phyloP scores from a whole-genome alignment of 2,888 invertebrate species.

The Drosophila neutralis region DNA sequence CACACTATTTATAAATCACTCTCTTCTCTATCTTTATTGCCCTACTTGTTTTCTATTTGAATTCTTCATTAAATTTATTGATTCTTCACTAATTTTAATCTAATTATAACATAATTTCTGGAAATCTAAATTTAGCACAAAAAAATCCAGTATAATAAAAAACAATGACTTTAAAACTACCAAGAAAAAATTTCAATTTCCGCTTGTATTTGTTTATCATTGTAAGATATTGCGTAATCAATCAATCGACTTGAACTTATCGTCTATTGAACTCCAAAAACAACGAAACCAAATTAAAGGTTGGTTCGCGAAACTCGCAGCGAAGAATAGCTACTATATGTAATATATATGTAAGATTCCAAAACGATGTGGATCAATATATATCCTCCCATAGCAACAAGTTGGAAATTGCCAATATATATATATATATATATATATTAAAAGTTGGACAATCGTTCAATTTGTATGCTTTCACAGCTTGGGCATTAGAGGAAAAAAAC shows the following conservation, averaged over 20 bases:
- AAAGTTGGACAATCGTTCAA: background rate
- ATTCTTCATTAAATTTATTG: background rate
- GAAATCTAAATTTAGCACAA: background rate
- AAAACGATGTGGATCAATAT: conserved; percentile 1
- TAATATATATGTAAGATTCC: background rate
- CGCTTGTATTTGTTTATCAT: background rate
- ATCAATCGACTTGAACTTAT: conserved; percentile 17
- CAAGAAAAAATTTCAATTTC: background rate
- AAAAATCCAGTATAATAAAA: conserved; percentile 28
- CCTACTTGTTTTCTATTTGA: background rate
- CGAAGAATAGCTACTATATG: background rate
- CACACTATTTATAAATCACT: background rate
- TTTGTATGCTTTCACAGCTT: background rate
- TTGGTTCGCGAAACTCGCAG: background rate
- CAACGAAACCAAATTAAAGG: background rate
- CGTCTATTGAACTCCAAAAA: conserved; percentile 29
- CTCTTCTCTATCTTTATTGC: conserved; percentile 11
- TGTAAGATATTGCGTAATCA: background rate
- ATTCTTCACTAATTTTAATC: conserved; percentile 4
- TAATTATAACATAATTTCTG: conserved; percentile 19
- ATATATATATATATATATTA: background rate
- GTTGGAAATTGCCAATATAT: background rate
- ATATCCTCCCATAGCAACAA: background rate
- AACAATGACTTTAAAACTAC: conserved; percentile 10
- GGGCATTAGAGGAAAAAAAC: background rate